phyloP scores from a whole-genome alignment of 2,113 vertebrate species.

The Eretmodus cyanostictus region DNA sequence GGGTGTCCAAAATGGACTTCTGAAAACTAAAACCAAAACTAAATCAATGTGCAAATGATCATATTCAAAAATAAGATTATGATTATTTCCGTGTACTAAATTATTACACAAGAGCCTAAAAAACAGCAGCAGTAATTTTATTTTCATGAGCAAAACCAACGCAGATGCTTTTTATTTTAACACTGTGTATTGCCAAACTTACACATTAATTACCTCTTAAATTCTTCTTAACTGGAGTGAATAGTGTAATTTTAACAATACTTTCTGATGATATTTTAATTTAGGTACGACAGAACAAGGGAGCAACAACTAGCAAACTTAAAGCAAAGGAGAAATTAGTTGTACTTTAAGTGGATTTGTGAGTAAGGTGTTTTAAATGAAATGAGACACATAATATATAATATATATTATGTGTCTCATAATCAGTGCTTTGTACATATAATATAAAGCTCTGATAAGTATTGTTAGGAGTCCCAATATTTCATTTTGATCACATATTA shows the following conservation, averaged over 20 bases:
- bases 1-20: neutral
- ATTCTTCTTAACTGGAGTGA: neutral
- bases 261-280: neutral
- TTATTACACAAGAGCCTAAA: neutral
- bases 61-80: neutral
- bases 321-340: neutral
- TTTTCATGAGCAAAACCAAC: neutral
- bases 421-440: neutral
- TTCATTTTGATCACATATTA: neutral
- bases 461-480: neutral
- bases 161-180: neutral
- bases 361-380: neutral
- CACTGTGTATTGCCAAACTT: neutral
- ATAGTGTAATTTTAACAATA: neutral
- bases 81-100: neutral
- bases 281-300: neutral
- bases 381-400: neutral
- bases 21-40: neutral
- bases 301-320: neutral
- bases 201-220: neutral
- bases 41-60: neutral
- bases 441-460: neutral
- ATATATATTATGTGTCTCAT: neutral
- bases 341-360: neutral
- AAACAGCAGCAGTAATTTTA: neutral